phyloP scores from a whole-genome alignment of 2,113 vertebrate species.

The Neodon shergylaensis region DNA sequence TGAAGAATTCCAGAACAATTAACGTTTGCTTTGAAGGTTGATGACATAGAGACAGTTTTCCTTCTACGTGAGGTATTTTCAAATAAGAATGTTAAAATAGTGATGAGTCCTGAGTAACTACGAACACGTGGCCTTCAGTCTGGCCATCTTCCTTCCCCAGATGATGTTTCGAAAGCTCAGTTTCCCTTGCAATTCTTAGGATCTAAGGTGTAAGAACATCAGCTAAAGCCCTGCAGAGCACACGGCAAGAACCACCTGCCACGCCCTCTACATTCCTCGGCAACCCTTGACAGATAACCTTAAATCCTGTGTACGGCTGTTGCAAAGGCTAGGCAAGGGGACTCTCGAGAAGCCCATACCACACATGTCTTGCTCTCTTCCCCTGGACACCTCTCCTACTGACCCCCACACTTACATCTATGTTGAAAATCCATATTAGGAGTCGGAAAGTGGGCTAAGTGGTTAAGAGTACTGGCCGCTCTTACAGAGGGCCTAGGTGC shows the following conservation, averaged over 20 bases:
- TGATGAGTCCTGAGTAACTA: not conserved
- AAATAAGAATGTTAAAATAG: not conserved
- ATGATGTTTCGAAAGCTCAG: not conserved
- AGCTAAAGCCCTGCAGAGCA: not conserved
- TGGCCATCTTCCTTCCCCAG: not conserved
- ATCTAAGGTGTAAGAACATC: not conserved
- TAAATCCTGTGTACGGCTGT: not conserved
- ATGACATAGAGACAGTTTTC: no score
- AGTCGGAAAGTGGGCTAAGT: not conserved
- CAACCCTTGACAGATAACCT: not conserved
- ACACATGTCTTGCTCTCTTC: not conserved
- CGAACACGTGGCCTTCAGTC: not conserved
- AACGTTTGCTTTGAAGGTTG: not conserved
- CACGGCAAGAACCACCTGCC: not conserved
- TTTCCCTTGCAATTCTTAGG: not conserved
- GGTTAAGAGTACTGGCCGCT: not conserved
- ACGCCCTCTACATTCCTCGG: not conserved
- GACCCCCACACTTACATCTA: not conserved
- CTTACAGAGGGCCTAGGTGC: not conserved
- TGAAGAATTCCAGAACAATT: not conserved
- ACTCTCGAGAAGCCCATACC: not conserved
- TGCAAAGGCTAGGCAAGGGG: not conserved
- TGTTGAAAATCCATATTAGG: not conserved
- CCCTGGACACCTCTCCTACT: not conserved
- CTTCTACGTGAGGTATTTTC: not conserved